phyloP scores from a whole-genome alignment of 2,113 vertebrate genomes.

The Anhinga anhinga region DNA sequence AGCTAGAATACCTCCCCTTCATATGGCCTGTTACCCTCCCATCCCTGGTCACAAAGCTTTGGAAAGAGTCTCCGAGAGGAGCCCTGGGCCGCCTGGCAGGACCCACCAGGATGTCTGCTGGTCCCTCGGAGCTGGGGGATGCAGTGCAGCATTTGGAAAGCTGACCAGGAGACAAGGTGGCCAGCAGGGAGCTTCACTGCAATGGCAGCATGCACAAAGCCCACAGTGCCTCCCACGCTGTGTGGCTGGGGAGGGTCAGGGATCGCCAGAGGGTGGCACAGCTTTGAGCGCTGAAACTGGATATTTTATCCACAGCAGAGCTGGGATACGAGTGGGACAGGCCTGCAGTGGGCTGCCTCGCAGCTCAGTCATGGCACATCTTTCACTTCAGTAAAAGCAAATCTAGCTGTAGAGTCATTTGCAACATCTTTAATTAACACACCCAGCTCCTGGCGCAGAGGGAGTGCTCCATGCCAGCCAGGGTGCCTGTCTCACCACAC shows the following conservation, averaged over 20 bases:
- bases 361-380: neutral
- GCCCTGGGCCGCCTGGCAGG: neutral
- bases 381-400: neutral
- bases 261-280: neutral
- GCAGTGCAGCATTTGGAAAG: neutral
- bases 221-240: neutral
- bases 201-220: neutral
- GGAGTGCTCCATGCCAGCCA: neutral
- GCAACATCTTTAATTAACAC: neutral
- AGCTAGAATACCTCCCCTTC: neutral
- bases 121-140: fast-evolving
- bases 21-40: fast-evolving
- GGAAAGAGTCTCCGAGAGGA: neutral
- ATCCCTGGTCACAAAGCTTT: neutral
- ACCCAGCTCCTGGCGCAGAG: neutral
- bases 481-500: neutral
- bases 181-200: fast-evolving
- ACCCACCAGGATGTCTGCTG: neutral
- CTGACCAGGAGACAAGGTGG: neutral
- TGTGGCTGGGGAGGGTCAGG: neutral
- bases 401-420: neutral
- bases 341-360: neutral
- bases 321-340: neutral
- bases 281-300: neutral
- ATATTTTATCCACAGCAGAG: neutral